Evolutionary conservation across 2,888 invertebrate species (phyloP), one percentile per base, ranked within the genome.

Genomic region (Protonemura montana): DNA sequence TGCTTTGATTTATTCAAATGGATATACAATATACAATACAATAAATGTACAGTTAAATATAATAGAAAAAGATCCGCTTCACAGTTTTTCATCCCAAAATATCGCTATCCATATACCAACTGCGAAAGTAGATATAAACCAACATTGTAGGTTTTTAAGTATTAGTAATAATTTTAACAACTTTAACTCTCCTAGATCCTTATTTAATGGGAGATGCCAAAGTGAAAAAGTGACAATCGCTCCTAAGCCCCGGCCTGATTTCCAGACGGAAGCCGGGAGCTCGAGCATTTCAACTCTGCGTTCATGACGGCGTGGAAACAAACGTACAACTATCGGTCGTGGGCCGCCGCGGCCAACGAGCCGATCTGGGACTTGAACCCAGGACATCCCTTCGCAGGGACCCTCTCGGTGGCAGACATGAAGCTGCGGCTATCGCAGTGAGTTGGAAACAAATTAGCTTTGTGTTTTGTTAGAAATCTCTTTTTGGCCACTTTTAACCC

Each of bases 341-440:
- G 99, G 98, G 90, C 94, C 87, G 93, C 93, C 88, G 94, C 94
- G 0, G 93, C 95, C 21, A 92, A 94, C 85, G 94, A 94, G 86
- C 94, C 94, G 42, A 95, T 97, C 89, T 92, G 91, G 84, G 90
- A 92, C 35, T 88, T 96, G 87, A 93, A 94, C 87, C 94, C 96
- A 2, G 96, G 97, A 21, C 99, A 99, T 93, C 98, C 98, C 0
- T 98, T 97, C 92, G 96, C 98, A 85, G 99, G 99, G 0, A 98
- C 98, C 89, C 92, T 99, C 16, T 98, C 97, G 25, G 97, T 99
- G 27, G 95, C 97, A 85, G 99, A 99, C 91, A 97, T 99, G 96
- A 98, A 97, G 91, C 92, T 98, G 3, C 94, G 97, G 90, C 93
- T 98, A 88, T 94, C 97, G n/a, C 97, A 98, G 97, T 98, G 93